These are phyloP conservation scores for Emydoidea blandingii DNA, from an alignment of 2,797 vertebrate genomes.

Conservation along the genomic window DNA sequence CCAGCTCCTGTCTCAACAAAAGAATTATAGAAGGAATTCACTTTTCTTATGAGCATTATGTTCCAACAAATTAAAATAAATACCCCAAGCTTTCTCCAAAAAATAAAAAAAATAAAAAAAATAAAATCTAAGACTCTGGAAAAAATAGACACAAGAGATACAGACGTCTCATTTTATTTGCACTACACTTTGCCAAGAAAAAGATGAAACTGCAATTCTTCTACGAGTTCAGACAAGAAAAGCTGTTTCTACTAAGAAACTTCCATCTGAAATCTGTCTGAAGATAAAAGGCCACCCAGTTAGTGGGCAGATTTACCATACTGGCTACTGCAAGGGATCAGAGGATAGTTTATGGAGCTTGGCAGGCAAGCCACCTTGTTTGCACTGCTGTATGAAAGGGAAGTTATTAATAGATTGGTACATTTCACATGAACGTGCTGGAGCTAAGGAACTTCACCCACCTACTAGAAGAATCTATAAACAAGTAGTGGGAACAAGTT, in stretches of 20 bases:
- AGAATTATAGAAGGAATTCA: not conserved
- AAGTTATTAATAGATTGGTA: fast-evolving
- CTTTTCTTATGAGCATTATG: not conserved
- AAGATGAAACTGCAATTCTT: constrained; percentile 2
- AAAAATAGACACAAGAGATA: constrained; percentile 14
- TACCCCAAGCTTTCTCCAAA: constrained; percentile 15
- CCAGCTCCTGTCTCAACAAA: not conserved
- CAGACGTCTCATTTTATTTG: constrained; percentile 8
- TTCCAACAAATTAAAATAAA: constrained; percentile 1
- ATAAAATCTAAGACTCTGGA: not conserved
- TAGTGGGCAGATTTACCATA: fast-evolving
- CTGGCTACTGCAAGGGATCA: fast-evolving
- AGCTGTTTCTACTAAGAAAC: constrained; percentile 3
- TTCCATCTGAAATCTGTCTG: fast-evolving
- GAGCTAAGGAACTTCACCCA: fast-evolving
- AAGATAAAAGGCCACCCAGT: not conserved
- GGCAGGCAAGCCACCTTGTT: fast-evolving
- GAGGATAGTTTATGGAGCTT: fast-evolving
- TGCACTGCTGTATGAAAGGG: fast-evolving
- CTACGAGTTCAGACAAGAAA: not conserved
- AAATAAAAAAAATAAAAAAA: not conserved
- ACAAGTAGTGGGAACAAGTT: fast-evolving
- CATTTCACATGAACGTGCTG: fast-evolving
- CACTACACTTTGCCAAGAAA: constrained; percentile 31
- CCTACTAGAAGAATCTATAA: fast-evolving